These are phyloP conservation scores for Cisticola juncidis DNA, from an alignment of 2,113 vertebrate genomes.

Conservation along the genomic window DNA sequence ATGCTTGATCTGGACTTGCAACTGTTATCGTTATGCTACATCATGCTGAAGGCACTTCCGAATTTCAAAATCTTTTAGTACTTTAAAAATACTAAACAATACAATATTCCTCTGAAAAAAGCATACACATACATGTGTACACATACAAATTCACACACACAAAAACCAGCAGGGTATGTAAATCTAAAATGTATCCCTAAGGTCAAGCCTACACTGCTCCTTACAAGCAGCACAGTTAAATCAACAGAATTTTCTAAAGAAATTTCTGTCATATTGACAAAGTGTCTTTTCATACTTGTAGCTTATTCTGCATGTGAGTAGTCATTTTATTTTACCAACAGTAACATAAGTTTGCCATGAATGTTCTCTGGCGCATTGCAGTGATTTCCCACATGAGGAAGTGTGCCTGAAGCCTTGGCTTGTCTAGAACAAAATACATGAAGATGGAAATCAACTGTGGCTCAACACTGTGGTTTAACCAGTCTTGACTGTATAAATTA, in stretches of 20 bases:
- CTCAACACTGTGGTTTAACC: background rate
- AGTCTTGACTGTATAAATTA: background rate
- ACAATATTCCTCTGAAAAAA: background rate
- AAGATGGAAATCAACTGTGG: background rate
- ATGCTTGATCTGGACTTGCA: background rate
- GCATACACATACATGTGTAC: rapidly evolving
- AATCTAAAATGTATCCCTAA: background rate
- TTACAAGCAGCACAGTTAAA: background rate
- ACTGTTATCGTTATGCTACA: background rate
- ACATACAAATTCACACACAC: background rate
- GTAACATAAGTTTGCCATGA: background rate
- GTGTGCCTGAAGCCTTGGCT: background rate
- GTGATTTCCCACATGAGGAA: background rate
- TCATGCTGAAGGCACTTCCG: background rate
- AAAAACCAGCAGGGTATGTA: background rate
- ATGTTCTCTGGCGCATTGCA: background rate
- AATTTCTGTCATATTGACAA: background rate
- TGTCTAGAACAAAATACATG: background rate
- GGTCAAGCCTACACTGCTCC: background rate
- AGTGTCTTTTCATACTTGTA: background rate
- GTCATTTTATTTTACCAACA: background rate
- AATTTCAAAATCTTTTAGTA: background rate
- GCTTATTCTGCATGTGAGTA: background rate
- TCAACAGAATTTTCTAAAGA: background rate
- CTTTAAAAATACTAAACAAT: background rate